Conservation (phyloP, 2,797 vertebrate species). For the Heterohyrax brucei region DNA sequence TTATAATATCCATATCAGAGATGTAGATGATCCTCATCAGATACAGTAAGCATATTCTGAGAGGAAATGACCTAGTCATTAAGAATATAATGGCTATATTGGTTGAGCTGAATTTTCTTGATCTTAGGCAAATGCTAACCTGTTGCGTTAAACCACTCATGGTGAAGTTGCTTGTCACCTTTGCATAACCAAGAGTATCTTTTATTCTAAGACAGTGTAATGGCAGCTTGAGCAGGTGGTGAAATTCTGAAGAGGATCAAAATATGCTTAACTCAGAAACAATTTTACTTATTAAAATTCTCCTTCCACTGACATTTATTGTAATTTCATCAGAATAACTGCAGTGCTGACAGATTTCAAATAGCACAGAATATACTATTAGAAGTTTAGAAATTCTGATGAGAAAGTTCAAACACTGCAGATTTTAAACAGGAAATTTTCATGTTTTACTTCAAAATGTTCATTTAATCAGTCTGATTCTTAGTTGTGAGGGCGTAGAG, state of each 20-base stretch:
- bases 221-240: not conserved
- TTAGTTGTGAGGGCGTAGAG: conserved; percentile 47
- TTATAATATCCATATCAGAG: not conserved
- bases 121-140: conserved; percentile 41
- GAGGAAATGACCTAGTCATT: not conserved
- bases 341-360: conserved; percentile 54
- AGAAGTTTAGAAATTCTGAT: conserved; percentile 60
- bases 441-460: conserved; percentile 75
- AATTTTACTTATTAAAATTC: conserved; percentile 74
- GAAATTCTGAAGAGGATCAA: conserved; percentile 64
- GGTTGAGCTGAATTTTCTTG: conserved; percentile 33
- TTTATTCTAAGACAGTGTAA: conserved; percentile 44
- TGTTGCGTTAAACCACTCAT: not conserved
- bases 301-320: conserved; percentile 79
- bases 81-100: not conserved
- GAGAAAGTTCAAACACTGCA: conserved; percentile 7
- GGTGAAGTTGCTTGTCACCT: not conserved
- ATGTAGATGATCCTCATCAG: not conserved
- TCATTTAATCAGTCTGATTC: conserved; percentile 65
- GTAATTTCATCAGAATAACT: conserved; percentile 45
- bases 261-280: conserved; percentile 76
- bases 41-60: not conserved
- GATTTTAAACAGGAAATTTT: conserved; percentile 56
- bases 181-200: not conserved
- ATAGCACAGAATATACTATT: not conserved